phyloP scores from a whole-genome alignment of 2,888 invertebrate genomes.

The Ypsolopha scabrella region DNA sequence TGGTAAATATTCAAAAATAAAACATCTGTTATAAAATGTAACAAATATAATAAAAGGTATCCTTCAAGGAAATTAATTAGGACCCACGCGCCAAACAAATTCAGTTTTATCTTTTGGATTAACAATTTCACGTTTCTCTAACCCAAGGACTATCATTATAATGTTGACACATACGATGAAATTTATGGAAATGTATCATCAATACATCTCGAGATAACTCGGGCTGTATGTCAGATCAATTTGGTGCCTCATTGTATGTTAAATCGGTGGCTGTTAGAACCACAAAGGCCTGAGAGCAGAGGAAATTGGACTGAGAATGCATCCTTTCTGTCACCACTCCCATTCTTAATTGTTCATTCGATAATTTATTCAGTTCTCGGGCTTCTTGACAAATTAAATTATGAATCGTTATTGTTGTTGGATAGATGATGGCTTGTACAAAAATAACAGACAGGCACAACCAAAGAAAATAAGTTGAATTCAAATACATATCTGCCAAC shows the following conservation, averaged over 20 bases:
- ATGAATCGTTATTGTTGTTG: not conserved
- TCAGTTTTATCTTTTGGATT: too few species aligned
- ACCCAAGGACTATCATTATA: not conserved
- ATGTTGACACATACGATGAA: not conserved
- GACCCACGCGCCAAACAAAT: too few species aligned
- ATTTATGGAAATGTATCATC: slow-evolving; percentile 23
- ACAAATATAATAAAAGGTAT: too few species aligned
- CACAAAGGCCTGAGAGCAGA: slow-evolving; percentile 24
- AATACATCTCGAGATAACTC: slow-evolving; percentile 21
- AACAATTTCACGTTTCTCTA: too few species aligned
- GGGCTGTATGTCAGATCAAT: slow-evolving; percentile 19
- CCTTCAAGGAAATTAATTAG: too few species aligned
- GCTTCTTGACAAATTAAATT: not conserved
- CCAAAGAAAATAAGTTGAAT: too few species aligned
- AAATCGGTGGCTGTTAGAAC: slow-evolving; percentile 25
- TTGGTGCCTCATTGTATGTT: slow-evolving; percentile 34
- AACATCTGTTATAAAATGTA: too few species aligned
- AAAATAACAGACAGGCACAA: too few species aligned
- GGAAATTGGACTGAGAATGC: slow-evolving; percentile 31
- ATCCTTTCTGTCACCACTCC: slow-evolving; percentile 16
- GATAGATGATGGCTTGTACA: not conserved
- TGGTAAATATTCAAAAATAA: too few species aligned
- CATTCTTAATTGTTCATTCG: slow-evolving; percentile 7
- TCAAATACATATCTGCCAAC: too few species aligned
- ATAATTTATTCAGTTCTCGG: slow-evolving; percentile 1